These are phyloP conservation scores for Lasiurus borealis DNA, from an alignment of 2,113 vertebrate genomes.

Conservation along the genomic window DNA sequence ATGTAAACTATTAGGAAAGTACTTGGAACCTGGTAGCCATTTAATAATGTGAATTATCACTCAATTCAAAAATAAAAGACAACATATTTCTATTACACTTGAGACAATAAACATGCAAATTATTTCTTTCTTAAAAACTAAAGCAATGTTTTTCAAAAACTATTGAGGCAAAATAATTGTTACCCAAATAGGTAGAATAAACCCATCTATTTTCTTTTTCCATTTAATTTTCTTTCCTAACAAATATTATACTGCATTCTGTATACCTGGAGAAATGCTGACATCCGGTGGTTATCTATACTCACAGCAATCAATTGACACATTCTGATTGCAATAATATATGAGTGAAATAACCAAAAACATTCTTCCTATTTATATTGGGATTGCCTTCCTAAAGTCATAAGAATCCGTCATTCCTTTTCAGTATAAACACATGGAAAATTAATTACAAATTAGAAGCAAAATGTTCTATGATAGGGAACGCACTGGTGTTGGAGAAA, in stretches of 20 bases:
- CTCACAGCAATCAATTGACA: conserved; percentile 36
- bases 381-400: not conserved
- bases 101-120: not conserved
- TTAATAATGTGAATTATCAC: not conserved
- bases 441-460: conserved; percentile 1
- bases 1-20: not conserved
- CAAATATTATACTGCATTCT: not conserved
- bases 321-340: not conserved
- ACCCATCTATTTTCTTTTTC: not conserved
- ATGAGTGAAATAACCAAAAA: not conserved
- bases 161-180: not conserved
- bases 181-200: not conserved
- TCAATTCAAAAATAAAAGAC: not conserved
- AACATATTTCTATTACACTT: not conserved
- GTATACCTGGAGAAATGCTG: conserved; percentile 65
- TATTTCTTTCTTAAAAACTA: not conserved
- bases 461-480: not conserved
- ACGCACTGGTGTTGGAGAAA: not conserved
- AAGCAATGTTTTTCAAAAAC: conserved; percentile 5
- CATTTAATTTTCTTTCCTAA: not conserved
- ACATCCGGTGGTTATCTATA: conserved; percentile 69
- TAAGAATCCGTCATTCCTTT: not conserved
- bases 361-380: not conserved
- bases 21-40: not conserved
- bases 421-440: not conserved